Evolutionary conservation across 2,113 vertebrate species (phyloP).

Genomic region (Phaetusa simplex): DNA sequence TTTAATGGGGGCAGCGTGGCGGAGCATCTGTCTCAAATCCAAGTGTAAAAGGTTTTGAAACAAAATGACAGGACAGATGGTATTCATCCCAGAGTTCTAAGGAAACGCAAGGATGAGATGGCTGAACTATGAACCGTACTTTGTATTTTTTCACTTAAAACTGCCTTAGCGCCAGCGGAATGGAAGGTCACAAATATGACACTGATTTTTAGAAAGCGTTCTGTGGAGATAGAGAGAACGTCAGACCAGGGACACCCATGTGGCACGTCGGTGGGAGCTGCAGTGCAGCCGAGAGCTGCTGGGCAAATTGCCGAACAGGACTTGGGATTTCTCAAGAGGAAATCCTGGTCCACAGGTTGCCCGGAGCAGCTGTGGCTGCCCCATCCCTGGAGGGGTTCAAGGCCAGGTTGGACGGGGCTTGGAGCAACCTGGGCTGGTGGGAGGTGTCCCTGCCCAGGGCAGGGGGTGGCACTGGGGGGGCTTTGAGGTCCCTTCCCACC

Average conservation of each 20-base stretch:
- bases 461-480: neutral
- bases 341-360: neutral
- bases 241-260: neutral
- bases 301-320: neutral
- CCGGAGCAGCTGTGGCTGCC: neutral
- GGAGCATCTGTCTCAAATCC: constrained; percentile 55
- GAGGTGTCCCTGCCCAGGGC: neutral
- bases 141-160: constrained; percentile 20
- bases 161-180: neutral
- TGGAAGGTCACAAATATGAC: neutral
- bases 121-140: neutral
- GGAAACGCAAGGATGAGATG: constrained; percentile 1
- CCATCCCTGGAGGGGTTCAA: neutral
- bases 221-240: neutral
- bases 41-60: constrained; percentile 39
- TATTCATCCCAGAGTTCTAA: constrained; percentile 47
- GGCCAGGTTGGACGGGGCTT: neutral
- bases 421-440: neutral
- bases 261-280: neutral
- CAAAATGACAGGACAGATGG: constrained; percentile 53
- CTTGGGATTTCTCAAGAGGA: neutral
- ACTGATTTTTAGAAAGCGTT: neutral
- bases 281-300: neutral
- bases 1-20: constrained; percentile 12
- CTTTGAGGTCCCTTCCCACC: neutral